Base-by-base conservation (phyloP, 2,797 vertebrate species). In the Alosa sapidissima region DNA sequence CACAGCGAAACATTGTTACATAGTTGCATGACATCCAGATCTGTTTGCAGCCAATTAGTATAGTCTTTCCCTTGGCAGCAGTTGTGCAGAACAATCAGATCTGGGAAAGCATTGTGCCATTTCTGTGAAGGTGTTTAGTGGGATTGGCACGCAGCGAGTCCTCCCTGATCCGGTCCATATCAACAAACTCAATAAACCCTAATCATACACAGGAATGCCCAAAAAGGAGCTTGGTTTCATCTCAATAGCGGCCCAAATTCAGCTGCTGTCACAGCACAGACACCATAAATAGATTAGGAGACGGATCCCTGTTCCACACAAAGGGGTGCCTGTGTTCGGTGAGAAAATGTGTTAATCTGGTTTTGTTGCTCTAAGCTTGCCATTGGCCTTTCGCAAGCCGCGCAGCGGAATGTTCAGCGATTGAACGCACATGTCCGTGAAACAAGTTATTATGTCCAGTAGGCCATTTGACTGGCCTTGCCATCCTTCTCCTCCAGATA, bases 241-340 rank as follows among this genome's bases (percentile, higher is more conserved):
- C 68, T 62, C 75, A 48, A 65, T 36, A 72, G 82, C 72, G 49
- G 49, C 14, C 72, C 72, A 47, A 78, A 78, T 47, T 19, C 87
- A 83, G 91, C 86, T 87, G 91, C 90, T 92, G 91, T 90, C 89
- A 86, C 75, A 84, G 88, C 85, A 87, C 87, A 90, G 91, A 90
- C 89, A 89, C 89, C 91, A 90, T 91, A 93, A 93, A 93, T 91
- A 94, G 92, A 91, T 94, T 90, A 92, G 86, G 89, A 84, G 86
- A 81, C 88, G 90, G 88, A 89, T 90, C 89, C 90, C 85, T 90
- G 89, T 88, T 88, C 85, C 89, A 62, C 88, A 88, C 86, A 88
- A 90, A 90, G 91, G 89, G 60, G 84, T 85, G 84, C 72, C 83
- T 91, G 85, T 90, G 89, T 89, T 88, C 88, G 86, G 88, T 82